These are phyloP conservation scores for Macrostomum lignano DNA, from an alignment of 1,140 invertebrate genomes.

Conservation along the genomic window DNA sequence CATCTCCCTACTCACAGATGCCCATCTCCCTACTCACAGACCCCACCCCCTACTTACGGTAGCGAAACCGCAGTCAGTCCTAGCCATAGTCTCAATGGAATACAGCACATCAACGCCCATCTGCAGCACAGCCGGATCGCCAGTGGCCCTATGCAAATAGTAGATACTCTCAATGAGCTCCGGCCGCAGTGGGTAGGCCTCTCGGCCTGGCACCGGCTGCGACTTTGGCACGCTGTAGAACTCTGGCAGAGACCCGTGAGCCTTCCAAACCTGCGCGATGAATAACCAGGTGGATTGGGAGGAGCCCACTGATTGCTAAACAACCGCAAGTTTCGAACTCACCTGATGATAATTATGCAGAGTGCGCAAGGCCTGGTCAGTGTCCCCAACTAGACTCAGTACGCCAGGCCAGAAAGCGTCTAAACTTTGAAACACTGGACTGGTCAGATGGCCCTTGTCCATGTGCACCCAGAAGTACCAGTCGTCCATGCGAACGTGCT, in stretches of 20 bases:
- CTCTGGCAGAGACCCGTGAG: conserved; percentile 84
- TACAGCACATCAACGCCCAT: conserved; percentile 61
- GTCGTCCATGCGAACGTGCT: conserved; percentile 64
- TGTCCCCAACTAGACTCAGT: conserved; percentile 40
- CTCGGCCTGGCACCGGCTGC: conserved; percentile 48
- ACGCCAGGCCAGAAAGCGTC: conserved; percentile 95
- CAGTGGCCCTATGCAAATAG: conserved; percentile 74
- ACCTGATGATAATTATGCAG: conserved; percentile 79
- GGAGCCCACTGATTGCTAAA: too few species aligned
- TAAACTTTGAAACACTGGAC: conserved; percentile 67
- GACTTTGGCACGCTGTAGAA: conserved; percentile 68
- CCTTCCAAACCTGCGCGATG: conserved; percentile 64
- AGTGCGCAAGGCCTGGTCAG: conserved; percentile 61
- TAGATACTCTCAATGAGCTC: conserved; percentile 83
- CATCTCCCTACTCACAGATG: too few species aligned
- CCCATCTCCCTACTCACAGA: too few species aligned
- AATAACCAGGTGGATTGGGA: too few species aligned
- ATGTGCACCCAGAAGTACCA: conserved; percentile 78
- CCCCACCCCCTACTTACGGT: too few species aligned
- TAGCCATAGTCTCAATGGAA: conserved; percentile 50
- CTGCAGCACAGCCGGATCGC: conserved; percentile 60
- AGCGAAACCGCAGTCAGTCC: conserved; percentile 83
- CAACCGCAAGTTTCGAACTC: too few species aligned
- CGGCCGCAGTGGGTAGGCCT: conserved; percentile 74
- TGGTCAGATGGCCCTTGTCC: conserved; percentile 65